Evolutionary conservation across 2,888 invertebrate species (phyloP).

Genomic region (Anorthoa munda): DNA sequence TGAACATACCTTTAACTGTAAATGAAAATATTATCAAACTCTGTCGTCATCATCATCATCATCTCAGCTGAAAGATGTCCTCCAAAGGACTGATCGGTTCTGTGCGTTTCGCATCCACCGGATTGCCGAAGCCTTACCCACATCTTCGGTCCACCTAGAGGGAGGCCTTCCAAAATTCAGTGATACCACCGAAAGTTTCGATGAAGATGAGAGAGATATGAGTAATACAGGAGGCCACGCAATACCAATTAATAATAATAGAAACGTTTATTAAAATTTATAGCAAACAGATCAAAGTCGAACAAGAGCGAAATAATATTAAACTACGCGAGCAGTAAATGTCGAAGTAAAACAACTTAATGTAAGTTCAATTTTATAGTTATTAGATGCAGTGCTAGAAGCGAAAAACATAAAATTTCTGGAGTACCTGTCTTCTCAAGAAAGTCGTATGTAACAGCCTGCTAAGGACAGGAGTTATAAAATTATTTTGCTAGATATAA

Average conservation of each 20-base stretch:
- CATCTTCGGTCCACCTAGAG: too few species aligned
- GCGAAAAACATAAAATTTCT: slow-evolving; percentile 33
- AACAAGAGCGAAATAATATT: slow-evolving; percentile 11
- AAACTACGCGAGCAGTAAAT: slow-evolving; percentile 25
- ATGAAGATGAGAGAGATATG: not conserved
- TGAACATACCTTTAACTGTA: not conserved
- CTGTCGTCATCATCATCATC: not conserved
- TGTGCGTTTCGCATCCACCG: too few species aligned
- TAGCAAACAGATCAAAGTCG: slow-evolving; percentile 16
- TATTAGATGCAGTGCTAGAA: slow-evolving; percentile 31
- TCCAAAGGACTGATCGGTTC: too few species aligned
- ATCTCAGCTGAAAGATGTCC: too few species aligned
- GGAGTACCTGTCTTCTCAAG: not conserved
- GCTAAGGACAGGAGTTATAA: not conserved
- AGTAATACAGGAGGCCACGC: not conserved
- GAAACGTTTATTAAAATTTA: slow-evolving; percentile 29
- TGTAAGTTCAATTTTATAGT: slow-evolving; percentile 35
- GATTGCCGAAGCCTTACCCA: too few species aligned
- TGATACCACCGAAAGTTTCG: not conserved
- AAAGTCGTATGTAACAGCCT: slow-evolving; percentile 3
- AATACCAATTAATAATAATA: not conserved
- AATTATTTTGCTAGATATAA: not conserved
- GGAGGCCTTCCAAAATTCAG: too few species aligned
- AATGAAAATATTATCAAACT: not conserved
- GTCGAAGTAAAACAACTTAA: slow-evolving; percentile 32